These are phyloP conservation scores for Adoxophyes honmai DNA, from an alignment of 1,140 invertebrate species.

Conservation along the genomic window DNA sequence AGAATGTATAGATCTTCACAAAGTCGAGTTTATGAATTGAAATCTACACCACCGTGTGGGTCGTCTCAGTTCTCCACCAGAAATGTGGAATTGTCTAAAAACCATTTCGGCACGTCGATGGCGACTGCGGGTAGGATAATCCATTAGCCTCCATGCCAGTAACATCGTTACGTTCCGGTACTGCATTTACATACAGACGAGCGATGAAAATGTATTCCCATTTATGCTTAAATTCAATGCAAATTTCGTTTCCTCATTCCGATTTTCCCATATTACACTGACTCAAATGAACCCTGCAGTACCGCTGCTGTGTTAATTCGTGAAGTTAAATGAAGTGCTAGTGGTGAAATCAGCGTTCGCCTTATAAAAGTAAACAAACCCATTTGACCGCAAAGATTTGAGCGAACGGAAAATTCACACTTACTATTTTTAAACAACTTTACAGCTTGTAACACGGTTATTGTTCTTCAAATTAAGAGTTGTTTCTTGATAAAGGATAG, in stretches of 20 bases:
- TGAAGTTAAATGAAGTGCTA: background rate
- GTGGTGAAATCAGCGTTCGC: no score
- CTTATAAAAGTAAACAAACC: background rate
- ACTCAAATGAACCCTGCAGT: slow-evolving; percentile 9
- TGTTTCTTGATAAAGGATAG: slow-evolving; percentile 11
- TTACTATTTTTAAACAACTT: slow-evolving; percentile 6
- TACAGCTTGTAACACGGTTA: background rate
- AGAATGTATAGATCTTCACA: no score
- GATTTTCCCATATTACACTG: slow-evolving; percentile 29
- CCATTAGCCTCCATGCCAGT: slow-evolving; percentile 35
- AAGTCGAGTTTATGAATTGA: no score
- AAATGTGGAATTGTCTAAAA: no score
- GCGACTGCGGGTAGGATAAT: slow-evolving; percentile 35
- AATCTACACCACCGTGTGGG: no score
- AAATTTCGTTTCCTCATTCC: slow-evolving; percentile 34
- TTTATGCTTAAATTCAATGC: slow-evolving; percentile 44
- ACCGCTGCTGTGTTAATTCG: background rate
- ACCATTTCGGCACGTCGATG: slow-evolving; percentile 11
- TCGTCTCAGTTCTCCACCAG: no score
- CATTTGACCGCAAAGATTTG: slow-evolving; percentile 7
- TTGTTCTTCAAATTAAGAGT: background rate
- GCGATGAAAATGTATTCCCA: slow-evolving; percentile 47
- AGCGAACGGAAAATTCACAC: slow-evolving; percentile 6
- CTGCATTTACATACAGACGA: slow-evolving; percentile 48
- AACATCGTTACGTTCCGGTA: slow-evolving; percentile 49